A percentile compares a stretch with the other conserved stretches of the same genome.
These are phyloP conservation scores for Poecilia velifera DNA, from an alignment of 2,797 vertebrate species.

Conservation along the genomic window DNA sequence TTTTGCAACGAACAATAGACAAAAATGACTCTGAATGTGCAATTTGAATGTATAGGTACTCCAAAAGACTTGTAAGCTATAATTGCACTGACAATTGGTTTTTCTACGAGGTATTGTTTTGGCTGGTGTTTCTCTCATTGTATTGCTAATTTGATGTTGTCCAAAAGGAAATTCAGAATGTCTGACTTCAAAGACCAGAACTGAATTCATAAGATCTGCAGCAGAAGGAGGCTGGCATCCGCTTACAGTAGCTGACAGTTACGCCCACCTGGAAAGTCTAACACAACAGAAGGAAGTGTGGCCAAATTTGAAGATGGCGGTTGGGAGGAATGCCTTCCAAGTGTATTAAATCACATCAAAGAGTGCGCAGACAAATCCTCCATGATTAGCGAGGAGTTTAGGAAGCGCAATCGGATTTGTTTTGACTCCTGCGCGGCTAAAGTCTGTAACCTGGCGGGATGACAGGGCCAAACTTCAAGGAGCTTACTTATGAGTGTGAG, in stretches of 20 bases:
- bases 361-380: slow-evolving; percentile 58
- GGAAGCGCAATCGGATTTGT: slow-evolving; percentile 57
- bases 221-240: slow-evolving; percentile 42
- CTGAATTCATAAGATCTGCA: not conserved
- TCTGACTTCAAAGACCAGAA: slow-evolving; percentile 32
- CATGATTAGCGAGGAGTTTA: slow-evolving; percentile 48
- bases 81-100: not conserved
- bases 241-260: slow-evolving; percentile 42
- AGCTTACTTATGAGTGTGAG: slow-evolving; percentile 30
- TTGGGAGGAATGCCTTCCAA: slow-evolving; percentile 55
- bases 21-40: not conserved
- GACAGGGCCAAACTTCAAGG: slow-evolving; percentile 39
- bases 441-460: slow-evolving; percentile 51
- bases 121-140: not conserved
- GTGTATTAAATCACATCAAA: slow-evolving; percentile 69
- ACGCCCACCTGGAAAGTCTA: slow-evolving; percentile 41
- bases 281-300: slow-evolving; percentile 49
- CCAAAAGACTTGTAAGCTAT: not conserved
- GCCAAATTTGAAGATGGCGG: slow-evolving; percentile 43
- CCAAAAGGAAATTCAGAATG: slow-evolving; percentile 18
- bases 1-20: not conserved
- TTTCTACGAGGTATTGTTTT: not conserved
- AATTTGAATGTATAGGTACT: not conserved
- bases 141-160: not conserved
- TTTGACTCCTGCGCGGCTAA: slow-evolving; percentile 48